Evolutionary conservation across 2,797 vertebrate species (phyloP).

Genomic region (Natrix natrix): DNA sequence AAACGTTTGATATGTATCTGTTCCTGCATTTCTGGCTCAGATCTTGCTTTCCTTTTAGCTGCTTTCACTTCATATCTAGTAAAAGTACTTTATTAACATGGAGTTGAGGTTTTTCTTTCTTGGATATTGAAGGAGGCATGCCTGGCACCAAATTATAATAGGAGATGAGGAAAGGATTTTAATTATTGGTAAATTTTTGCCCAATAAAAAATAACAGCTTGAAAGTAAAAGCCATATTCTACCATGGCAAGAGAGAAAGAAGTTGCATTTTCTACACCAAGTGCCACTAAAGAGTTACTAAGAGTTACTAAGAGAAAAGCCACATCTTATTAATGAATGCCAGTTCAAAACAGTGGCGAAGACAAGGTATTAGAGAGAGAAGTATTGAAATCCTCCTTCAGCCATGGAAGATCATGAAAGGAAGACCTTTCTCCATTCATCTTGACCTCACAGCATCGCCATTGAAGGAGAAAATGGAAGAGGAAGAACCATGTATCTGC

Average conservation of each 20-base stretch:
- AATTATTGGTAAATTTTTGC: not conserved
- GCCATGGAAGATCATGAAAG: not conserved
- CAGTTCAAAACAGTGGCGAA: not conserved
- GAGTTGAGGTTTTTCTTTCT: too few relatives aligned
- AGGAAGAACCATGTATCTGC: not conserved
- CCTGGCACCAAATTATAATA: not conserved
- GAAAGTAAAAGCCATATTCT: not conserved
- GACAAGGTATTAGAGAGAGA: not conserved
- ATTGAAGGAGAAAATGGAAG: not conserved
- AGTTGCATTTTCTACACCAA: not conserved
- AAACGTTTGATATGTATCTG: too few relatives aligned
- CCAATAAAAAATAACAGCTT: not conserved
- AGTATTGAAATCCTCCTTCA: not conserved
- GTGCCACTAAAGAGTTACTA: not conserved
- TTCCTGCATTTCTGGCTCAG: too few relatives aligned
- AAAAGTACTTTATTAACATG: too few relatives aligned
- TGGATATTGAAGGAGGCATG: too few relatives aligned
- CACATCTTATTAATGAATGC: not conserved
- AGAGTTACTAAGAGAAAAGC: not conserved
- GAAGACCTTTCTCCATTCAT: not conserved
- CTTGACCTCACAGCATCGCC: not conserved
- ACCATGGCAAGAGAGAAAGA: not conserved
- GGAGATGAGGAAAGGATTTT: not conserved
- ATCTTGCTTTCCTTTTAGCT: too few relatives aligned
- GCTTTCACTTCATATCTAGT: too few relatives aligned